Evolutionary conservation across 2,888 invertebrate genomes (phyloP).

Genomic region (Drosophila recens): DNA sequence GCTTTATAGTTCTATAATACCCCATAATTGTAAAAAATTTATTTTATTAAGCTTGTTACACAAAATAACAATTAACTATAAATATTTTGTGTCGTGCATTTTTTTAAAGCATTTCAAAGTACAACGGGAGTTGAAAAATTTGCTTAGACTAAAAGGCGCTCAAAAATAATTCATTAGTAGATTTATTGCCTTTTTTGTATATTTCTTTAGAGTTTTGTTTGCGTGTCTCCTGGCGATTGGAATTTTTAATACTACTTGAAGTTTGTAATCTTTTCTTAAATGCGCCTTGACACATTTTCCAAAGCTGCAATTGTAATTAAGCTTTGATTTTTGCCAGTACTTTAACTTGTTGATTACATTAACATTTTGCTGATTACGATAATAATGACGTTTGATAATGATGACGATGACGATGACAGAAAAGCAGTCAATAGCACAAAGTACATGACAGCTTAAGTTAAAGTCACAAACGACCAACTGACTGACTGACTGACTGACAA

Average conservation of each 20-base stretch:
- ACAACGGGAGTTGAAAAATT: background rate
- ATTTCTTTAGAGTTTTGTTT: background rate
- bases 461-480: slow-evolving; percentile 30
- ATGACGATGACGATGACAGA: slow-evolving; percentile 45
- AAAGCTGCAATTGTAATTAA: slow-evolving; percentile 46
- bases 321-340: slow-evolving; percentile 63
- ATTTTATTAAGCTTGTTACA: too few species aligned
- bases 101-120: background rate
- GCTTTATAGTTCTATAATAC: too few species aligned
- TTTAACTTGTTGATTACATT: slow-evolving; percentile 72
- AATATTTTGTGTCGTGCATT: too few species aligned
- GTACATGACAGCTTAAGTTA: slow-evolving; percentile 33
- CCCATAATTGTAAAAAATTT: background rate
- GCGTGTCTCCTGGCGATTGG: background rate
- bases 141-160: too few species aligned
- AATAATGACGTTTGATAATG: slow-evolving; percentile 26
- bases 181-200: background rate
- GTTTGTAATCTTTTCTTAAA: slow-evolving; percentile 8
- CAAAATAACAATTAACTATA: background rate
- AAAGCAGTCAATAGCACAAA: slow-evolving; percentile 19
- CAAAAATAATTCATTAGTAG: background rate
- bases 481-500: slow-evolving; percentile 43
- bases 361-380: slow-evolving; percentile 48
- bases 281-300: slow-evolving; percentile 62
- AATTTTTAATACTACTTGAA: slow-evolving; percentile 5